Evolutionary conservation across 2,797 vertebrate species (phyloP), one percentile per base, ranked within the genome.

Genomic region (Cryptoprocta ferox): DNA sequence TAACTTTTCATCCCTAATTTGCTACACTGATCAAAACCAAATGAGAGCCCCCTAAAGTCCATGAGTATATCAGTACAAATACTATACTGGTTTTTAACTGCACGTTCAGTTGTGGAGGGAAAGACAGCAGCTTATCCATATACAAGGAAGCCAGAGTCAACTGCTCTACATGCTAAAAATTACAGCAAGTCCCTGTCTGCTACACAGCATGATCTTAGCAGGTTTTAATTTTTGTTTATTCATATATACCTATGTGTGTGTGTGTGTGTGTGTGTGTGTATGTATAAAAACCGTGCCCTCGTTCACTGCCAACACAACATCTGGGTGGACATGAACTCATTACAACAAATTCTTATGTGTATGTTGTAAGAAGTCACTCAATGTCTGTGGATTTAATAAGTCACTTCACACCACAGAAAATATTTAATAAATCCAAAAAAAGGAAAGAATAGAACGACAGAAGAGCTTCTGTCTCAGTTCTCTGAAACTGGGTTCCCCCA

Each of bases 221-320:
- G 98, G 97, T 97, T 98, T 93, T 97, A 97, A 92, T 97, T 97
- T 97, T 96, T 97, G 97, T 98, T 98, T 98, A 98, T 98, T 98
- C 96, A 98, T 97, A 99, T 98, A 96, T 94, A 95, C 61, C 50
- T 94, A 90, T 94, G 98, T 98, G 98, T 98, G 98, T 98, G 98
- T 98, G 42, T 45, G 98, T 98, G 98, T 98, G 42, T 45, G 98
- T 97, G 95, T 94, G 96, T 97, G 96, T 98, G 99, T 99, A 99
- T 99, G 99, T 99, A 99, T 99, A 99, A 99, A 98, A 98, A 98
- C 99, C 98, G 98, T 98, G 98, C 98, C 98, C 98, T 98, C 97
- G 97, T 98, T 98, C 98, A 98, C 98, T 98, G 99, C 98, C 97
- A 98, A 98, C 98, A 98, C 97, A 97, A 98, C 97, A 98, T 97